Conservation (phyloP, 2,888 invertebrate species). For the Oscheius sp. region DNA sequence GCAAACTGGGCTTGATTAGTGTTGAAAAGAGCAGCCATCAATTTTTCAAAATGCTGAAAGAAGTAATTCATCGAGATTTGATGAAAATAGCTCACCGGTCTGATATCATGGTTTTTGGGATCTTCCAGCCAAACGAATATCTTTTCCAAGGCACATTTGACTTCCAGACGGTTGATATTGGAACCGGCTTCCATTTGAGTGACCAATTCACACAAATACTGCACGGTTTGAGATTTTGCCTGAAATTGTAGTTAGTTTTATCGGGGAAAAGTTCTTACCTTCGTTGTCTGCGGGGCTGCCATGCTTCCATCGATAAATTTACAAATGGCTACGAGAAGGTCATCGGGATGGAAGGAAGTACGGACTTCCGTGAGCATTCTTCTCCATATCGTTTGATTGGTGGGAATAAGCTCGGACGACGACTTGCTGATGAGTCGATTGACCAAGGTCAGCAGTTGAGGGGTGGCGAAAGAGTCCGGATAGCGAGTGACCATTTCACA, state of each 20-base stretch:
- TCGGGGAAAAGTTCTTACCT: not conserved
- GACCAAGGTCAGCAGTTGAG: constrained; percentile 90
- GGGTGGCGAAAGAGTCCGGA: constrained; percentile 76
- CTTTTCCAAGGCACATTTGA: constrained; percentile 79
- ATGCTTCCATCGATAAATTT: constrained; percentile 28
- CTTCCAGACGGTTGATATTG: constrained; percentile 78
- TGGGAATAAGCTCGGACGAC: constrained; percentile 86
- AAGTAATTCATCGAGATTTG: not conserved
- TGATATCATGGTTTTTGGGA: constrained; percentile 80
- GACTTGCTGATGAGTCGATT: constrained; percentile 85
- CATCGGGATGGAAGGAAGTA: constrained; percentile 10
- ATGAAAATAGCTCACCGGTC: constrained; percentile 75
- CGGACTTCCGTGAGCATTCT: constrained; percentile 8
- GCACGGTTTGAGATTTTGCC: constrained; percentile 77
- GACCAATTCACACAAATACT: constrained; percentile 76
- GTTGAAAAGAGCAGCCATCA: constrained; percentile 37
- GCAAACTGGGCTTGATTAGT: constrained; percentile 40
- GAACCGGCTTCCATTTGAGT: constrained; percentile 75
- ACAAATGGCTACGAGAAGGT: constrained; percentile 20
- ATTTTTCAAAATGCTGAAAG: constrained; percentile 28
- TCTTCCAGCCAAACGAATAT: constrained; percentile 83
- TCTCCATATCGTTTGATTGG: constrained; percentile 21
- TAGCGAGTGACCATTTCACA: constrained; percentile 89
- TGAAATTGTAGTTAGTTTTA: constrained; percentile 57
- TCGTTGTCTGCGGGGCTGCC: constrained; percentile 18